Evolutionary conservation across 2,797 vertebrate genomes (phyloP).

Genomic region (Neopelma chrysocephalum): DNA sequence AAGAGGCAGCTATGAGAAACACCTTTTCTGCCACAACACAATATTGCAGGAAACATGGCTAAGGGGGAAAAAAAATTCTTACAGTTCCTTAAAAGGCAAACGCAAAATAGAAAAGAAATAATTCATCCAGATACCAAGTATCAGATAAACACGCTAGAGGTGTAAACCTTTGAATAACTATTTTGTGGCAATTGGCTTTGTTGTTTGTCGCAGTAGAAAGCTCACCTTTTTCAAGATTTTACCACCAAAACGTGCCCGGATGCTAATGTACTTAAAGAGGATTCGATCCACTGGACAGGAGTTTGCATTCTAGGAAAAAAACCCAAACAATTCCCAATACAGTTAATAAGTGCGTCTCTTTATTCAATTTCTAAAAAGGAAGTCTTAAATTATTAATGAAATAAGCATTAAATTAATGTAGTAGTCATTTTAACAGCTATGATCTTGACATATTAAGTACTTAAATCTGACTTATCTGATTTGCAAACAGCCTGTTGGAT

Average conservation of each 20-base stretch:
- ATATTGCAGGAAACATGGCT: background rate
- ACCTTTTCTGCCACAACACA: background rate
- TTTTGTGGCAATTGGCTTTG: background rate
- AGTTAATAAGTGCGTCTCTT: background rate
- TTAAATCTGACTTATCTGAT: background rate
- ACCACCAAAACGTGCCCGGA: constrained; percentile 87
- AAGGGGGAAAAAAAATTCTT: background rate
- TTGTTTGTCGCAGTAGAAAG: background rate
- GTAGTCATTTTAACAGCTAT: background rate
- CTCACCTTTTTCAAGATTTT: constrained; percentile 89
- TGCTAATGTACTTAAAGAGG: constrained; percentile 85
- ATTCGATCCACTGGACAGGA: constrained; percentile 96
- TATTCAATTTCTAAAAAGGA: background rate
- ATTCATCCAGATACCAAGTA: background rate
- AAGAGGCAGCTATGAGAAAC: background rate
- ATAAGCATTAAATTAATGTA: background rate
- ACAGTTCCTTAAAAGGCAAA: background rate
- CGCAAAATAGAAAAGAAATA: background rate
- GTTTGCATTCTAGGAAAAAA: constrained; percentile 87
- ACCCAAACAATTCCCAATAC: background rate
- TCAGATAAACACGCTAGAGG: background rate
- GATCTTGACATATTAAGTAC: background rate
- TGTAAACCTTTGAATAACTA: background rate
- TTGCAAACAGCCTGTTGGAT: background rate
- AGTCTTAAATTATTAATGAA: background rate